Base-by-base conservation (phyloP, 30 jellyfish, hydroid and myxozoan genomes). In the Cassiopea xamachana region DNA sequence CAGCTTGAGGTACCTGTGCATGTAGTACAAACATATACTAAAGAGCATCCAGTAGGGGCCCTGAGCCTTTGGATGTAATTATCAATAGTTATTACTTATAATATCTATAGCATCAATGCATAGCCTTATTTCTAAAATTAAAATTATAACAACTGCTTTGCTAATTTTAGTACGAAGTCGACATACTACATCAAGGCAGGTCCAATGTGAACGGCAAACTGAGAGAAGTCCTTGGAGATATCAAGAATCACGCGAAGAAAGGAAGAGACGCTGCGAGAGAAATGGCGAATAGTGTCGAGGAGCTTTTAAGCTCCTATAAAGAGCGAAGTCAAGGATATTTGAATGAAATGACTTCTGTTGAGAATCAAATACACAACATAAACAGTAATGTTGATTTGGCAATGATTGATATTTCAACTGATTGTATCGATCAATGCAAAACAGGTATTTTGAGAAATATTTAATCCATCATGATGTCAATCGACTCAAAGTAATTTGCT, bases 391-490 rank as follows among this genome's bases (percentile, higher is more conserved):
- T 83, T 48, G 84, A 83, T 67, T 44, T 43, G 69, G 60, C 70
- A n/a, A 73, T 84, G n/a, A 1, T 84, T 2, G 92, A 48, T 70
- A 84, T 84, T n/a, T 84, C 92, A 14, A 59, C 92, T 5, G 83
- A 84, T 72, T 84, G 92, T n/a, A 84, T 84, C 0, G 86, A 72
- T 19, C 75, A 70, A 50, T 84, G 92, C 92, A 84, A 74, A 51
- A 84, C 92, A 16, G 92, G 85, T 69, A 6, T 0, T 59, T 59
- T 59, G 0, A 14, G 8, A 6, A 6, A 6, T 6, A 5, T 13
- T 58, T 58, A 13, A 58, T 58, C 13, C 12, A 58, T 58, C 69
- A 58, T 58, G 69, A 58, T 58, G 69, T 5, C 69, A 13, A 58
- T 58, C 13, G 69, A 58, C 13, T 7, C 8, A 6, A 5, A 58